Evolutionary conservation across 1,140 invertebrate genomes (phyloP), one percentile per base, ranked within the genome.

Genomic region (Schlechtendalia chinensis): DNA sequence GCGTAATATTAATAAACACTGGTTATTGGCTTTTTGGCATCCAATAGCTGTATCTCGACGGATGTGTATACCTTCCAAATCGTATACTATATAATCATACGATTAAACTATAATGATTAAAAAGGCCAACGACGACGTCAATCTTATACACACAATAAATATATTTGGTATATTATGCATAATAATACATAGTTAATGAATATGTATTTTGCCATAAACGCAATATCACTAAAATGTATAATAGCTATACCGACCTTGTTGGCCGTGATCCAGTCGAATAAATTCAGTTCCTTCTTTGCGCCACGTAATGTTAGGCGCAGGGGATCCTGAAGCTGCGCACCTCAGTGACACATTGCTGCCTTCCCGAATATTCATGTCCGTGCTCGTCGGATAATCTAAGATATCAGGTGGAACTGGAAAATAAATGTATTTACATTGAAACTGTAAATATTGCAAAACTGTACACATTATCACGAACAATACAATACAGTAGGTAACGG

Each of bases 311-410:
- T 88, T 91, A 0, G 94, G 94, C 22, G 89, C 87, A 11, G 94
- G 94, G 27, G 92, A 92, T 27, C 94, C 94, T 77, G 89, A 90
- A 0, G 93, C 93, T 3, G 91, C 90, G 84, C 95, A 97, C 81
- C 90, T 89, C 69, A 97, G 86, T 32, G 92, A 93, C 16, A 95
- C 93, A 84, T 96, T 95, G 61, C 90, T 91, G 5, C 93, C 93
- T 85, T 97, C 95, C 53, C 92, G 86, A 4, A 94, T 93, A 54
- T 95, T 91, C 87, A 96, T 92, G 86, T 96, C 94, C 19, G 93
- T 91, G 84, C 93, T 94, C 69, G 93, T 94, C 39, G 91, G 91
- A 84, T 92, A 91, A 87, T 95, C 93, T 84, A 94, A 86, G 59
- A 87, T 89, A 50, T 83, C 82, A 8, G 94, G 94, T 17, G 94